Conservation (phyloP, 2,797 vertebrate genomes). For the Etheostoma nigrum region DNA sequence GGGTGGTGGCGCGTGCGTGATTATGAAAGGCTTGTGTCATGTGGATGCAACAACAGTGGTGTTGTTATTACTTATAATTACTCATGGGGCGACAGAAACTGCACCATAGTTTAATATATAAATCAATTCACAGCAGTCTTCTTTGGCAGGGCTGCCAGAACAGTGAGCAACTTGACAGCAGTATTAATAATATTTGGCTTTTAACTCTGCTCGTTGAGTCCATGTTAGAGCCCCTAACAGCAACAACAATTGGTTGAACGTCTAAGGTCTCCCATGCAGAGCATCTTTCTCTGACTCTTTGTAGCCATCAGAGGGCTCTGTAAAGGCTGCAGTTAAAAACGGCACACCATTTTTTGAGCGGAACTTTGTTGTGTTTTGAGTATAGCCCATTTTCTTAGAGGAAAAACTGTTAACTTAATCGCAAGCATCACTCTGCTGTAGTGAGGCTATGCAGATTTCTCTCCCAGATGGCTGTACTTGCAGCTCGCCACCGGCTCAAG, state of each 20-base stretch:
- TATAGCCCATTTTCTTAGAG: conserved; percentile 30
- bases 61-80: too few species aligned
- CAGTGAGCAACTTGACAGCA: not conserved
- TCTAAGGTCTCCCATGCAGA: not conserved
- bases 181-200: not conserved
- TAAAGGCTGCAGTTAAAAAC: not conserved
- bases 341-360: not conserved
- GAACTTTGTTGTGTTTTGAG: conserved; percentile 17
- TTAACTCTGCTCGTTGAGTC: not conserved
- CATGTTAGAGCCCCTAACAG: not conserved
- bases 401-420: conserved; percentile 44
- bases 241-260: not conserved
- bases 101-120: not conserved
- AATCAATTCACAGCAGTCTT: not conserved
- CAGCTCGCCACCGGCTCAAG: conserved; percentile 50
- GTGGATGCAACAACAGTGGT: too few species aligned
- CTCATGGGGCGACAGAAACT: too few species aligned
- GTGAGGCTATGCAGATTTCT: conserved; percentile 47
- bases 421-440: conserved; percentile 40
- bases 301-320: conserved; percentile 35
- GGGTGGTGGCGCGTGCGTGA: too few species aligned
- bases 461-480: conserved; percentile 58
- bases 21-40: too few species aligned
- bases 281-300: conserved; percentile 3
- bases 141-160: not conserved